Evolutionary conservation across 2,797 vertebrate genomes (phyloP).

Genomic region (Smutsia temminckii): DNA sequence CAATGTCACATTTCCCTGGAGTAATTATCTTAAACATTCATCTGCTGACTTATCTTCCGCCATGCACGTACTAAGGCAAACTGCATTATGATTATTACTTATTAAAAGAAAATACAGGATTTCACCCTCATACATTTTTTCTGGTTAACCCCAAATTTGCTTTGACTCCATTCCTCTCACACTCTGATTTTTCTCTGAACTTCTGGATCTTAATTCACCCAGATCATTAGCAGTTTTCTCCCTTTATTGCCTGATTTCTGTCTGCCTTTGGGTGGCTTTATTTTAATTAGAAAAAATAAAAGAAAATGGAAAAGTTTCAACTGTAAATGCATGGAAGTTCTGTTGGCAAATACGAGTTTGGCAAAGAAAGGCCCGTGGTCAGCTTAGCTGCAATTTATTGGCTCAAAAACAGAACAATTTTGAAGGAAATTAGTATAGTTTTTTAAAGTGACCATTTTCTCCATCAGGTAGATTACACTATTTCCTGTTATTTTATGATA

Average conservation of each 20-base stretch:
- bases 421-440: slow-evolving; percentile 71
- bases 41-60: slow-evolving; percentile 31
- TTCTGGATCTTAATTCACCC: slow-evolving; percentile 60
- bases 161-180: neutral
- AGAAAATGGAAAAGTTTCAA: slow-evolving; percentile 74
- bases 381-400: slow-evolving; percentile 60
- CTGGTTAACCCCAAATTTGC: slow-evolving; percentile 51
- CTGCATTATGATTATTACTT: slow-evolving; percentile 55
- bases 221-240: slow-evolving; percentile 74
- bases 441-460: slow-evolving; percentile 83
- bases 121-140: neutral
- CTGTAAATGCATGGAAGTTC: slow-evolving; percentile 67
- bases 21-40: neutral
- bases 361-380: slow-evolving; percentile 54
- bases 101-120: slow-evolving; percentile 55
- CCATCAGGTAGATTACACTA: slow-evolving; percentile 82
- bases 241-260: slow-evolving; percentile 61
- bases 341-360: slow-evolving; percentile 52
- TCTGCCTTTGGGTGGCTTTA: slow-evolving; percentile 71
- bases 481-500: slow-evolving; percentile 85
- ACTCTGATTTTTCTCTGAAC: slow-evolving; percentile 62
- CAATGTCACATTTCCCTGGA: slow-evolving; percentile 27
- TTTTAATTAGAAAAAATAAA: slow-evolving; percentile 71
- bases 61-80: slow-evolving; percentile 40
- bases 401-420: slow-evolving; percentile 72